A percentile compares a stretch with the other conserved stretches of the same genome.
These are phyloP conservation scores for Acronicta alni DNA, from an alignment of 2,888 invertebrate species.

Conservation along the genomic window DNA sequence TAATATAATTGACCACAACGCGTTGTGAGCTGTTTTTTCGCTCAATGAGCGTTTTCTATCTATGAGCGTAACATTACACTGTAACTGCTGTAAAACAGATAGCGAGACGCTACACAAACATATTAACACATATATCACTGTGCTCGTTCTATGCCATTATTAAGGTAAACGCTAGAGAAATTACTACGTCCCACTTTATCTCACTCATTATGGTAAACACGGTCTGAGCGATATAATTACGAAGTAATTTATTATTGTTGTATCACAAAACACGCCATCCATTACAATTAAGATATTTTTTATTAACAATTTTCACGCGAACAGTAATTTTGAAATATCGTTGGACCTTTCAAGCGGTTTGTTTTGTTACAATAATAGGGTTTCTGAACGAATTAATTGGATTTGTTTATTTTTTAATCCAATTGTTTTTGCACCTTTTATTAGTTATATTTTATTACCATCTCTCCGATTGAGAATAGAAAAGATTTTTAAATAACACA, in stretches of 20 bases:
- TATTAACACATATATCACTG: conserved; percentile 23
- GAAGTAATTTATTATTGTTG: conserved; percentile 77
- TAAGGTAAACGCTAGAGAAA: conserved; percentile 55
- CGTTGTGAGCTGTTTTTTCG: too few relatives aligned
- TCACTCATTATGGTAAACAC: conserved; percentile 84
- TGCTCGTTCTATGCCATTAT: conserved; percentile 38
- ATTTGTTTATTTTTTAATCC: conserved; percentile 13
- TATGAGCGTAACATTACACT: too few relatives aligned
- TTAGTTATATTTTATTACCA: too few relatives aligned
- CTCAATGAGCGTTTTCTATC: too few relatives aligned
- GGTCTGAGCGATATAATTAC: conserved; percentile 80
- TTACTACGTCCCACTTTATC: conserved; percentile 72
- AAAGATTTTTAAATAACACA: too few relatives aligned
- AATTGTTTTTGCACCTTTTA: too few relatives aligned
- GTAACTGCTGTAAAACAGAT: conserved; percentile 25
- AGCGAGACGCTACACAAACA: conserved; percentile 12
- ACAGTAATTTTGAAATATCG: conserved; percentile 58
- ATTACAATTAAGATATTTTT: conserved; percentile 85
- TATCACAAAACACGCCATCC: conserved; percentile 84
- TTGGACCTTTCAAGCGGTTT: conserved; percentile 44
- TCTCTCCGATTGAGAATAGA: too few relatives aligned
- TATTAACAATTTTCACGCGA: conserved; percentile 83
- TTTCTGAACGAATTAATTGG: neutral
- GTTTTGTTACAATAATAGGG: conserved; percentile 33
- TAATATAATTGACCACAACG: too few relatives aligned